These are phyloP conservation scores for Dendrolimus houi DNA, from an alignment of 2,888 invertebrate species.

Conservation along the genomic window DNA sequence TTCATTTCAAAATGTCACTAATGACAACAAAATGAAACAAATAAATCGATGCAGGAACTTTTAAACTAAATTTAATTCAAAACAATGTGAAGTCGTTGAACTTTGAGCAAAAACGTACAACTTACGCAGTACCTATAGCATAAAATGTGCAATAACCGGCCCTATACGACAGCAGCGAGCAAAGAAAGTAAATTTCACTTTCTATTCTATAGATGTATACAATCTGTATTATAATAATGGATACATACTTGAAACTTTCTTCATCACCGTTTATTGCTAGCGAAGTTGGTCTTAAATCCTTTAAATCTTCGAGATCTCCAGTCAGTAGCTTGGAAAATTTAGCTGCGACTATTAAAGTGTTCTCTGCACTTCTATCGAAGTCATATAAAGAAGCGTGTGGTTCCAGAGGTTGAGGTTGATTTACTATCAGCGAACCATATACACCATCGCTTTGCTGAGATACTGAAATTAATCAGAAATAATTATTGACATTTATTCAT, in stretches of 20 bases:
- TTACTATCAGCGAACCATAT: slow-evolving; percentile 74
- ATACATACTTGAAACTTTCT: slow-evolving; percentile 47
- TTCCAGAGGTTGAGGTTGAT: slow-evolving; percentile 61
- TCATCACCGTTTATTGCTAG: slow-evolving; percentile 45
- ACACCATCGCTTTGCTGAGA: slow-evolving; percentile 77
- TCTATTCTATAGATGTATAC: neutral
- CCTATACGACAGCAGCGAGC: neutral
- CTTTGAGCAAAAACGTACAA: neutral
- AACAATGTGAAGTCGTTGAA: neutral
- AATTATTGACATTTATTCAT: neutral
- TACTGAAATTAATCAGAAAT: slow-evolving; percentile 45
- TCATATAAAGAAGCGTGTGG: slow-evolving; percentile 55
- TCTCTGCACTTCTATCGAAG: slow-evolving; percentile 59
- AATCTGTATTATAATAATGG: neutral
- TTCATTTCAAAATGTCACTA: too few species aligned
- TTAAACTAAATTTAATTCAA: too few species aligned
- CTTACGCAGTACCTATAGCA: neutral
- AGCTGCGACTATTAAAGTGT: slow-evolving; percentile 63
- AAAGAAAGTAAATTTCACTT: neutral
- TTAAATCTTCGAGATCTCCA: slow-evolving; percentile 57
- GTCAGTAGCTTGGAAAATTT: slow-evolving; percentile 74
- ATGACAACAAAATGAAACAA: too few species aligned
- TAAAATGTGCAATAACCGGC: neutral
- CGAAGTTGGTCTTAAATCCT: slow-evolving; percentile 47
- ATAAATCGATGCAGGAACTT: too few species aligned